Conservation (phyloP, 2,888 invertebrate genomes). For the Andricus quercusramuli region DNA sequence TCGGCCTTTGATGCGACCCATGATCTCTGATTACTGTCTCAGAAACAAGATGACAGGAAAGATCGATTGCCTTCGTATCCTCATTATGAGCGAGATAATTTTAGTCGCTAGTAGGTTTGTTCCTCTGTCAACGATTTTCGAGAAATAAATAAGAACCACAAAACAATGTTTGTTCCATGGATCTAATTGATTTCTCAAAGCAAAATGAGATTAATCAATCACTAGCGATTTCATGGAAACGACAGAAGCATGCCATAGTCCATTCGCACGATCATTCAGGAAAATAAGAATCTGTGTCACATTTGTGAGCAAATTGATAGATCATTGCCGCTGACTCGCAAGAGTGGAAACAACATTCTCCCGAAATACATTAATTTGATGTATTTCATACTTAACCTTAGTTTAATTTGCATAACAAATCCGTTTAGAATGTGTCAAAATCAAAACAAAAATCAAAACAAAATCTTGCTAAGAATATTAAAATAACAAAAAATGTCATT, state of each 20-base stretch:
- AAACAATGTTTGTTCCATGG: neutral
- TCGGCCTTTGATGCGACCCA: conserved; percentile 18
- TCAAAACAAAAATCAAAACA: neutral
- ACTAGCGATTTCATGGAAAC: conserved; percentile 61
- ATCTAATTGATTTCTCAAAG: conserved; percentile 17
- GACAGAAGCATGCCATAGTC: conserved; percentile 60
- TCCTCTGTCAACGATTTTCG: neutral
- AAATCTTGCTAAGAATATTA: too few relatives aligned
- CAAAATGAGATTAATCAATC: conserved; percentile 57
- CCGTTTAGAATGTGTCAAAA: neutral
- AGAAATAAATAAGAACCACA: neutral
- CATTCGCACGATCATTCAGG: conserved; percentile 59
- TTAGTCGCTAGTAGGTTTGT: neutral
- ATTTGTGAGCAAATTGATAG: conserved; percentile 62
- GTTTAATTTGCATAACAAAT: neutral
- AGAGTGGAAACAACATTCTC: conserved; percentile 6
- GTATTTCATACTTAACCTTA: neutral
- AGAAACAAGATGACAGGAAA: conserved; percentile 22
- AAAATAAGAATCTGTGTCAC: conserved; percentile 61
- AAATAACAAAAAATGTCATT: too few relatives aligned
- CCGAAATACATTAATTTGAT: neutral
- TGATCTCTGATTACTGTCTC: conserved; percentile 37
- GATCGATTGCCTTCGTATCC: conserved; percentile 28
- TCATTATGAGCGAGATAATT: neutral
- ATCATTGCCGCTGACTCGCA: conserved; percentile 59